These are phyloP conservation scores for Augiades crinisus DNA, from an alignment of 2,888 invertebrate genomes.

Conservation along the genomic window DNA sequence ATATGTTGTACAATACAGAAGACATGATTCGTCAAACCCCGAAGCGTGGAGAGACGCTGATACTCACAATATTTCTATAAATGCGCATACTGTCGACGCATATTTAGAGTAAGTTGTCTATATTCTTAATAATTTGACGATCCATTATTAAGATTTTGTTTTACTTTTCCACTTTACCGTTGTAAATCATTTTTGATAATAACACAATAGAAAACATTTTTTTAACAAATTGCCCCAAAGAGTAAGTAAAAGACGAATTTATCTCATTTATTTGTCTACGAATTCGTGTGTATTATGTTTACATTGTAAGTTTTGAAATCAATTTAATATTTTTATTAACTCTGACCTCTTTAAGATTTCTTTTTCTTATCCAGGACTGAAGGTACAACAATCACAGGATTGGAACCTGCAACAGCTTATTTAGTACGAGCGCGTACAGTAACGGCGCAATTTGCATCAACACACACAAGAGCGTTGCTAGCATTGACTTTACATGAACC, in stretches of 20 bases:
- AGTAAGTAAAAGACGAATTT: no score
- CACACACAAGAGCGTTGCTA: slow-evolving; percentile 65
- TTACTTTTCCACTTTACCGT: no score
- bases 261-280: no score
- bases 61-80: slow-evolving; percentile 80
- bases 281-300: no score
- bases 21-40: slow-evolving; percentile 72
- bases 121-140: background rate
- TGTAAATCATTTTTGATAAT: background rate
- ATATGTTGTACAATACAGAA: slow-evolving; percentile 88
- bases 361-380: slow-evolving; percentile 47
- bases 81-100: slow-evolving; percentile 53
- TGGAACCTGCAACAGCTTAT: slow-evolving; percentile 73
- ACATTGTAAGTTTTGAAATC: no score
- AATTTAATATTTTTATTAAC: no score
- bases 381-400: slow-evolving; percentile 65
- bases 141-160: no score
- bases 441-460: slow-evolving; percentile 71
- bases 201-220: no score
- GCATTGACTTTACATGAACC: slow-evolving; percentile 71
- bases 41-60: slow-evolving; percentile 82
- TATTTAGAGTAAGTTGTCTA: slow-evolving; percentile 66
- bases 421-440: slow-evolving; percentile 68
- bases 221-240: no score
- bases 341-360: no score